These are phyloP conservation scores for Dione juno DNA, from an alignment of 2,888 invertebrate species.

Conservation along the genomic window DNA sequence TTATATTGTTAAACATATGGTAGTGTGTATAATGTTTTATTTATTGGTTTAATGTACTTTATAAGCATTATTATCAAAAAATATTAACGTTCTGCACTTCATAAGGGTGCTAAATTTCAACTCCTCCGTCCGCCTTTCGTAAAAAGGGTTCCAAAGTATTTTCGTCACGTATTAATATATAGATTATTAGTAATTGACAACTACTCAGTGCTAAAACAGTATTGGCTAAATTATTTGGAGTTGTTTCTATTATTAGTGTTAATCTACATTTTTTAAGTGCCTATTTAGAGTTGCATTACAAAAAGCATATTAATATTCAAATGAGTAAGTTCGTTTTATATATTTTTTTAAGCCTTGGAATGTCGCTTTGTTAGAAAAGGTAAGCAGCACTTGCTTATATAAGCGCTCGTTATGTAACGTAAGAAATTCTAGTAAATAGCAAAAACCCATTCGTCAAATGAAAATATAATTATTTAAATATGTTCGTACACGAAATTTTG, in stretches of 20 bases:
- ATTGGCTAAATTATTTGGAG: background rate
- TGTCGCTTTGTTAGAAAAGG: background rate
- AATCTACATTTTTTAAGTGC: no score
- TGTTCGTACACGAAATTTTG: background rate
- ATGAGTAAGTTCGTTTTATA: background rate
- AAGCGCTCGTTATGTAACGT: background rate
- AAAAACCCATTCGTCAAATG: slow-evolving; percentile 2
- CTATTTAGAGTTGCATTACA: background rate
- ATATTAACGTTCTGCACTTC: no score
- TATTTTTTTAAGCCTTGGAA: background rate
- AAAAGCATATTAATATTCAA: background rate
- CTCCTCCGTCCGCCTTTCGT: no score
- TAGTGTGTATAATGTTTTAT: no score
- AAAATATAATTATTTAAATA: background rate
- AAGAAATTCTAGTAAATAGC: slow-evolving; percentile 11
- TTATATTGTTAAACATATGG: no score
- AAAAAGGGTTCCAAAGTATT: no score
- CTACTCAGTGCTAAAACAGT: background rate
- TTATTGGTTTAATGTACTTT: no score
- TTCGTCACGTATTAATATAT: no score
- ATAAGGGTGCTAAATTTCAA: no score
- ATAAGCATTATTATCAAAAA: no score
- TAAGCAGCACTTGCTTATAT: background rate
- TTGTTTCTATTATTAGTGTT: no score
- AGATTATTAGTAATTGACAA: no score